Base-by-base conservation (phyloP, 2,888 invertebrate species). In the Leptinotarsa haldemani region DNA sequence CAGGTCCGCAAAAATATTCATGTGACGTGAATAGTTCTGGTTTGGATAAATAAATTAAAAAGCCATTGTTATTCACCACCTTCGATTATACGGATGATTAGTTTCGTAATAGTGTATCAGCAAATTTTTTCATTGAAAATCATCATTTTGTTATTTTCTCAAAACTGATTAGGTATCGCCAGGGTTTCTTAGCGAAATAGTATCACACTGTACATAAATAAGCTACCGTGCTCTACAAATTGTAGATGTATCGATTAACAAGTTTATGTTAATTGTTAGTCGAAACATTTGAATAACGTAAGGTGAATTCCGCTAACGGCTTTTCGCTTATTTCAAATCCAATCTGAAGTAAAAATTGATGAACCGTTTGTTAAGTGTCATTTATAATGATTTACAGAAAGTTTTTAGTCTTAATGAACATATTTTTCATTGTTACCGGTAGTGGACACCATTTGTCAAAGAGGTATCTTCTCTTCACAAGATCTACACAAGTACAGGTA, bases 401-500 rank as follows among this genome's bases (percentile, higher is more conserved):
- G 2, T n/a, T 22, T 20, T 7, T 56, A 13, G 18, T 56, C 1
- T 20, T 56, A 12, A 13, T 56, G 20, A 20, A 56, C 18, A 18
- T 56, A 20, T 56, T 56, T 56, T 56, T 20, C 22, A 20, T 56
- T 20, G 53, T 20, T 20, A 5, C 13, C 22, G 53, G 12, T 2
- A 12, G 18, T 56, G 48, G 65, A 48, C 75, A 75, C 47, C 64
- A 65, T 16, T 46, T 75, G 16, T 64, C 71, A 2, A 80, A 79
- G 58, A 40, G 80, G 53, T 73, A 77, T 65, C 71, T 80, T 9
- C 66, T 80, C 20, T 80, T 80, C 71, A 77, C 78, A 20, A 71
- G 77, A n/a, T 73, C 74, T 58, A 77, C 80, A 30, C 77, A 77
- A 30, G 48, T 78, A 68, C 80, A 80, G 69, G 80, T 80, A 76